Conservation (phyloP, 2,113 vertebrate genomes). For the Zootoca vivipara region DNA sequence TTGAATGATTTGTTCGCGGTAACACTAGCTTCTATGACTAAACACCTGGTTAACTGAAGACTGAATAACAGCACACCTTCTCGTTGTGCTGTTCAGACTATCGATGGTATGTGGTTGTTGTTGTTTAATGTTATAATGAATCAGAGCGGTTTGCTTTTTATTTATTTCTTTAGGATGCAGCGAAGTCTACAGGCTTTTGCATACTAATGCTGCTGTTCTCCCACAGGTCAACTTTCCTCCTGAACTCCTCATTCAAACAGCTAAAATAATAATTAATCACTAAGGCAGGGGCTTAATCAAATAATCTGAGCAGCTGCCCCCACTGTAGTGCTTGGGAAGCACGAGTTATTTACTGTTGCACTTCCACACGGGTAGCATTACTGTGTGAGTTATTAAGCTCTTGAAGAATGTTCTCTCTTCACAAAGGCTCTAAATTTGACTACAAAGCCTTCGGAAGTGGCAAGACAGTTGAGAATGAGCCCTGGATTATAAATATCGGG, state of each 20-base stretch:
- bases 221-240: conserved; percentile 11
- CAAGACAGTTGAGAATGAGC: neutral
- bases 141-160: neutral
- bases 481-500: neutral
- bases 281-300: conserved; percentile 18
- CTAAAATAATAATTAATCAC: conserved; percentile 36
- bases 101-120: neutral
- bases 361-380: neutral
- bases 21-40: neutral
- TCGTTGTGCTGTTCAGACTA: neutral
- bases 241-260: neutral
- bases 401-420: neutral
- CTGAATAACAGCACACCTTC: neutral
- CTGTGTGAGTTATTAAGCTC: conserved; percentile 34
- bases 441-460: neutral
- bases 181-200: conserved; percentile 25
- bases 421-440: conserved; percentile 6
- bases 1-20: neutral
- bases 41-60: neutral
- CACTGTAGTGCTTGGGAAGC: conserved; percentile 13
- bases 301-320: conserved; percentile 18
- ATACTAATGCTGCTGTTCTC: conserved; percentile 1
- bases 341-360: conserved; percentile 33
- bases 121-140: neutral
- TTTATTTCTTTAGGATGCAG: conserved; percentile 3